Evolutionary conservation across 2,797 vertebrate genomes (phyloP), one percentile per base, ranked within the genome.

Genomic region (Sebastes matsubarae): DNA sequence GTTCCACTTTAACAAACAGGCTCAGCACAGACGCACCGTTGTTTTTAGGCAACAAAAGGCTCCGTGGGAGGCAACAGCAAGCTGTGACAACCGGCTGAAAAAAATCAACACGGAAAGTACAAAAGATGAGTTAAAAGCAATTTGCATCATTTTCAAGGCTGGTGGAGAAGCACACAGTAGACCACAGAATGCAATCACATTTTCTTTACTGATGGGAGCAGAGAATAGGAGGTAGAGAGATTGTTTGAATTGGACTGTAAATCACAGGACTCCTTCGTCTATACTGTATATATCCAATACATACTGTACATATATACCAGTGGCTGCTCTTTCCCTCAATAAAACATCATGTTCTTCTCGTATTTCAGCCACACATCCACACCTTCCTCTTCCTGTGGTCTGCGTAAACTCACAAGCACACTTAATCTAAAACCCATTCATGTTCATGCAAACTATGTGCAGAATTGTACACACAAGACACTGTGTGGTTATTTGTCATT

Each of bases 31-130:
- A 75, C 6, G 8, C 12, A 63, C 63, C 3, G 27, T 67, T 55
- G 68, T 80, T 73, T 68, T 25, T 27, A 36, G 55, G 58, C 25
- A 67, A 75, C 79, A 81, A 79, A 79, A 73, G 63, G 30, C 61
- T 77, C 69, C 1, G 79, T 59, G 50, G 79, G 81, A 77, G 72
- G 79, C 22, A 11, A 76, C 54, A 6, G 6, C 75, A 71, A 42
- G 34, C 68, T 76, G 68, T 27, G 75, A 81, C 64, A 57, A 54
- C 22, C 71, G 0, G 16, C 32, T 68, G 34, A 18, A 50, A 71
- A 36, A 71, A 25, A 64, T 24, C 32, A 68, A 69, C 50, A 22
- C 2, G 1, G 24, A 64, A 42, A 34, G 63, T 16, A 81, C 68
- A 71, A 76, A 79, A 42, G 46, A 79, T 18, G 60, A 79, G 42